Evolutionary conservation across 2,888 invertebrate genomes (phyloP).

Genomic region (Meiosimyza decipiens): DNA sequence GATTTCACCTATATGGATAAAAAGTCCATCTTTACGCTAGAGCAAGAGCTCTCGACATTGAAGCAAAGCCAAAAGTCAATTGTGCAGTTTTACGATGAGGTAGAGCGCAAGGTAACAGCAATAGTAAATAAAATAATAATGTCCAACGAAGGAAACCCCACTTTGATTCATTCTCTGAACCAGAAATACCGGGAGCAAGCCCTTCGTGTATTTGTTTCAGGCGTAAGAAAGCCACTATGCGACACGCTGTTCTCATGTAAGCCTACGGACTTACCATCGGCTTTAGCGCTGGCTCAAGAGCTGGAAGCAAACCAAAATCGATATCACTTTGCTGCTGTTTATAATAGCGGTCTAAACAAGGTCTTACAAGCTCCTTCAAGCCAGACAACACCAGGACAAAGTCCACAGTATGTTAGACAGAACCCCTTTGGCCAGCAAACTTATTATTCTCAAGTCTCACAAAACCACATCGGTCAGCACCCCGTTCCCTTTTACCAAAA

Average conservation of each 20-base stretch:
- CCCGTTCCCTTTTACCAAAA: too few relatives aligned
- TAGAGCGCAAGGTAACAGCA: conserved; percentile 19
- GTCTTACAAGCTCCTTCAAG: background rate
- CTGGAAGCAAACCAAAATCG: too few relatives aligned
- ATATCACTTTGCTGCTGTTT: conserved; percentile 33
- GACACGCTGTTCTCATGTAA: conserved; percentile 23
- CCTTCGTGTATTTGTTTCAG: conserved; percentile 29
- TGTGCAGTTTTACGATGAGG: conserved; percentile 24
- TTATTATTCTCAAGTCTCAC: too few relatives aligned
- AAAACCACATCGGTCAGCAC: too few relatives aligned
- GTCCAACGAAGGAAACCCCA: conserved; percentile 6
- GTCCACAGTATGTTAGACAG: conserved; percentile 19
- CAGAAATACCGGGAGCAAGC: conserved; percentile 32
- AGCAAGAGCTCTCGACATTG: conserved; percentile 20
- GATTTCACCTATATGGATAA: background rate
- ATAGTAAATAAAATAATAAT: conserved; percentile 31
- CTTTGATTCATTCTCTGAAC: conserved; percentile 17
- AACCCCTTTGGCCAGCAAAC: background rate
- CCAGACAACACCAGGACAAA: background rate
- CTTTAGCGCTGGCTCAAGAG: conserved; percentile 33
- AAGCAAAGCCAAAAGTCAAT: conserved; percentile 13
- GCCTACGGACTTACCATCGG: conserved; percentile 33
- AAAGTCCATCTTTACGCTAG: conserved; percentile 8
- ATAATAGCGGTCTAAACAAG: conserved; percentile 26
- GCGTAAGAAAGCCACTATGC: conserved; percentile 23